A percentile compares a stretch with the other conserved stretches of the same genome.
phyloP scores from a whole-genome alignment of 2,113 vertebrate genomes.

The Callionymus lyra region DNA sequence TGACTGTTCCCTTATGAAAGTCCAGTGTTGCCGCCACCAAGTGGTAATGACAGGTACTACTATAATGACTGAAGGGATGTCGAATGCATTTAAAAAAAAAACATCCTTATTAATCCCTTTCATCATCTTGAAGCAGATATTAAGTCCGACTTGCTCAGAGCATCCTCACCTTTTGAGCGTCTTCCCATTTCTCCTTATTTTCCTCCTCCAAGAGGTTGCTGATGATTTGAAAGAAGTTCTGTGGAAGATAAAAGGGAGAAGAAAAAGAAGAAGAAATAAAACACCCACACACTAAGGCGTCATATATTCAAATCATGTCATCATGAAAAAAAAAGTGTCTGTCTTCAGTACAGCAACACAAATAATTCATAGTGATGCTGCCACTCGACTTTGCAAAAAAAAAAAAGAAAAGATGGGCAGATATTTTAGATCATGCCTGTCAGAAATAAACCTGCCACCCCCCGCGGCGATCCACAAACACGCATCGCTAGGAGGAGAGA shows the following conservation, averaged over 20 bases:
- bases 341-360: slow-evolving; percentile 18
- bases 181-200: slow-evolving; percentile 98
- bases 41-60: slow-evolving; percentile 45
- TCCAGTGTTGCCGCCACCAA: slow-evolving; percentile 57
- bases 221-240: slow-evolving; percentile 99
- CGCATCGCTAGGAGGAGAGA: slow-evolving; percentile 30
- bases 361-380: slow-evolving; percentile 15
- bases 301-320: not conserved
- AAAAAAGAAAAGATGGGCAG: slow-evolving; percentile 6
- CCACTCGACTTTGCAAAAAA: too few species aligned
- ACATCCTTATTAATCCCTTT: slow-evolving; percentile 32
- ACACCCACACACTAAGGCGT: slow-evolving; percentile 22
- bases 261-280: slow-evolving; percentile 30
- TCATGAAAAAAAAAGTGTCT: not conserved
- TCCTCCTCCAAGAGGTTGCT: slow-evolving; percentile 98
- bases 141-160: slow-evolving; percentile 2
- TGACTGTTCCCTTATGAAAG: too few species aligned
- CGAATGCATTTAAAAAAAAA: slow-evolving; percentile 7
- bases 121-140: slow-evolving; percentile 11
- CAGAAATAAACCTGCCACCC: slow-evolving; percentile 38
- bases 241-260: slow-evolving; percentile 55
- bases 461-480: slow-evolving; percentile 39
- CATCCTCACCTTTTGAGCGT: slow-evolving; percentile 88
- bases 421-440: slow-evolving; percentile 17
- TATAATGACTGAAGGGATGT: slow-evolving; percentile 42